Evolutionary conservation across 64 coral and sea anemone genomes (phyloP), one percentile per base, ranked within the genome.

Genomic region (Anthopleura sola): DNA sequence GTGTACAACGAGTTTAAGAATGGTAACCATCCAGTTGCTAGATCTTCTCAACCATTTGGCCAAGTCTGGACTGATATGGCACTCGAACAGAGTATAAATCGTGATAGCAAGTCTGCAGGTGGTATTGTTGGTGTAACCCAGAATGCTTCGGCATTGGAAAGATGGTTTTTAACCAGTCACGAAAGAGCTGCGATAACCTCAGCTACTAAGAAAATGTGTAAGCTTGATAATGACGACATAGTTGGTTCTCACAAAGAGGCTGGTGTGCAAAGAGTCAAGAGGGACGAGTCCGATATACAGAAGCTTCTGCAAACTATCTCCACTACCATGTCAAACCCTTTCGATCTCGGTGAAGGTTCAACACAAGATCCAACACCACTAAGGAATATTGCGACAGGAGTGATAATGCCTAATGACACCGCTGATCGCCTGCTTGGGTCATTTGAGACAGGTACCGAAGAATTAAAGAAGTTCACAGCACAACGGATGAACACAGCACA

Each of bases 91-190:
- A 83, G 15, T 8, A 78, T 87, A 24, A 87, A 87, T 46, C 39
- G 48, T 23, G 85, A 87, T 18, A 75, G 85, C 39, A 87, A 87
- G 32, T 23, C 85, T 51, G 34, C 11, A 49, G 85, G 58, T 19
- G 74, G 62, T 47, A 87, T 87, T 17, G 68, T 87, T 76, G 84
- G 85, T 1, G 15, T 87, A 48, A 77, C 85, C 29, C 85, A 87
- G 29, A 87, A 87, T 77, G 85, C 37, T 29, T 76, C 85, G 9
- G 85, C 85, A n/a, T 36, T 87, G 26, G 85, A 87, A 26, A 87
- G 85, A 55, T 90, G 88, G 82, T 90, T 90, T 38, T 21, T 90
- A 6, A 90, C 88, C 21, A 83, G 80, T 75, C 88, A 90, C 50
- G 66, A 90, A 32, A 64, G 80, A 69, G 80, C 88, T 49, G 81